Base-by-base conservation (phyloP, 2,113 vertebrate genomes). In the Lichenostomus cassidix region DNA sequence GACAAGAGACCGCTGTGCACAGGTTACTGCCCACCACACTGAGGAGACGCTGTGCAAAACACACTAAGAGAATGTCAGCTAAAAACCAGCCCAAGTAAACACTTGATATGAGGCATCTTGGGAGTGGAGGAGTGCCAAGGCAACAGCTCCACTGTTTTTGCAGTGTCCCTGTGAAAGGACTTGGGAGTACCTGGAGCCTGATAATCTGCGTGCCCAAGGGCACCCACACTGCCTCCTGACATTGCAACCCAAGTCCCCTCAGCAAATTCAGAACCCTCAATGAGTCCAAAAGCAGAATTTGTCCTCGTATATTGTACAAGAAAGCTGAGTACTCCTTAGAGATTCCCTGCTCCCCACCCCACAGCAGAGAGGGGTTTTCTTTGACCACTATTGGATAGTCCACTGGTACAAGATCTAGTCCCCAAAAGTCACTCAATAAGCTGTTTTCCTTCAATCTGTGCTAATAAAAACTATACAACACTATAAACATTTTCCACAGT, bases 391-490 rank as follows among this genome's bases (percentile, higher is more conserved):
- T 94, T 90, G 11, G 19, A 56, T 78, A 95, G 76, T 89, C 73
- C 52, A 89, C 53, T 67, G 79, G 50, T 89, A 83, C 83, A 96
- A 87, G 95, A 79, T 78, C 87, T 69, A 76, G 56, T 85, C 80
- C 80, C 50, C 63, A 4, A 83, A 95, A 96, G 78, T 77, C 83
- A 96, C 84, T 96, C 94, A 96, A 77, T 88, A 97, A 97, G 91
- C 75, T 94, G 46, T 92, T 97, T 96, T 97, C 90, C 93, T 97
- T 97, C 97, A 96, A 95, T 97, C 94, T 91, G 81, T 90, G 94
- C 92, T 94, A 97, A 96, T 97, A 98, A 98, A 98, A 98, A 98
- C 90, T 97, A 97, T 97, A 98, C 92, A 97, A 95, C 94, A 95
- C 96, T 97, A 98, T 97, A 97, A 98, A 97, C 73, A 94, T 98